Evolutionary conservation across 2,113 vertebrate species (phyloP).

Genomic region (Ivindomyrus marchei): DNA sequence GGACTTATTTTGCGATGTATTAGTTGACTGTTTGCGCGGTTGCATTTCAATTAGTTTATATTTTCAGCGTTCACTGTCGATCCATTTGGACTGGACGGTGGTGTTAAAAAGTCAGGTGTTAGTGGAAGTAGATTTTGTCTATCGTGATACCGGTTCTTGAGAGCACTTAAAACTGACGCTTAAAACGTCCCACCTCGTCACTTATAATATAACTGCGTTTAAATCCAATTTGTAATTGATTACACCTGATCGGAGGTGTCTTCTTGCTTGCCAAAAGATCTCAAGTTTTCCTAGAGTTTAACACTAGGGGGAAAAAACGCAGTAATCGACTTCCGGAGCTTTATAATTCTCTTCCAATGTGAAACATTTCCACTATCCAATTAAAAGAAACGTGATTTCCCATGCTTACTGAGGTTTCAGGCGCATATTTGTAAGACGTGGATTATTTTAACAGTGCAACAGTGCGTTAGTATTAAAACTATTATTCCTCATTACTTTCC

Average conservation of each 20-base stretch:
- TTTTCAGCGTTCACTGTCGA: not conserved
- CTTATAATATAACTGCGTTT: not conserved
- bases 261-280: conserved; percentile 4
- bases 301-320: not conserved
- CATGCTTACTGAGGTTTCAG: not conserved
- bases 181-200: conserved; percentile 17
- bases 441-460: not conserved
- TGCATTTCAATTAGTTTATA: not conserved
- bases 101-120: not conserved
- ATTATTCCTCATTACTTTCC: not conserved
- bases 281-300: conserved; percentile 11
- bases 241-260: not conserved
- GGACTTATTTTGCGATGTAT: not conserved
- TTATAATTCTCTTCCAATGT: conserved; percentile 13
- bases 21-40: not conserved
- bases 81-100: not conserved
- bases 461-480: not conserved
- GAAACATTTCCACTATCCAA: conserved; percentile 14
- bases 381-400: not conserved
- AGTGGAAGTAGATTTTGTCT: not conserved
- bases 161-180: not conserved
- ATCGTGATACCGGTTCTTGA: not conserved
- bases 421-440: not conserved
- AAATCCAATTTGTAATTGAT: not conserved
- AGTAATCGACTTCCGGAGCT: conserved; percentile 12